phyloP scores from a whole-genome alignment of 2,888 invertebrate species.

The Sipha maydis region DNA sequence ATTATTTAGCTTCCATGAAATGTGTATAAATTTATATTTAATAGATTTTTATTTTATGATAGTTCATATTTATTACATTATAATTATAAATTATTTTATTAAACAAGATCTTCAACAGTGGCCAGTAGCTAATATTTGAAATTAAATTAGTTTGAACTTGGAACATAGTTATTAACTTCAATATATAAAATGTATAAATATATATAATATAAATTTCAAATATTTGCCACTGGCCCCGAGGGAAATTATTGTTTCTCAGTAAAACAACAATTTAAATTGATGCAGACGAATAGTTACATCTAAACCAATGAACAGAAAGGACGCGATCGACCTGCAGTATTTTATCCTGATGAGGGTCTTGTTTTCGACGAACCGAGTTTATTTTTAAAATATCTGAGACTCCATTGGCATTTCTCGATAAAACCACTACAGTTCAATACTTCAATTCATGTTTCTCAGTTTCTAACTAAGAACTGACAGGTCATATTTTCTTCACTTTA shows the following conservation, averaged over 20 bases:
- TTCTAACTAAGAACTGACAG: background rate
- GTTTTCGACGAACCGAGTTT: background rate
- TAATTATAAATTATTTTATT: no score
- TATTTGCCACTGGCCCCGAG: background rate
- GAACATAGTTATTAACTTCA: no score
- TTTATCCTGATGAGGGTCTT: background rate
- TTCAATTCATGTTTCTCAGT: background rate
- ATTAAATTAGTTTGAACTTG: background rate
- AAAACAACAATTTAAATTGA: slow-evolving; percentile 24
- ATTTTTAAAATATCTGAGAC: background rate
- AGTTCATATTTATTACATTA: no score
- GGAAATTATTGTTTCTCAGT: slow-evolving; percentile 34
- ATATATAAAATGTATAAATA: background rate
- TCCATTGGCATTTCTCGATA: background rate
- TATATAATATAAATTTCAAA: background rate
- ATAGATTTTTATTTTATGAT: no score
- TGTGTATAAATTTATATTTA: no score
- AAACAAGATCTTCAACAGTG: no score
- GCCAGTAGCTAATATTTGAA: background rate
- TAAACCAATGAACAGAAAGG: background rate
- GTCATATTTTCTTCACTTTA: background rate
- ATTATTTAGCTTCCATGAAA: no score
- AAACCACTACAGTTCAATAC: background rate
- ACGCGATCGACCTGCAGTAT: background rate
- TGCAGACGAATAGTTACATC: background rate